Evolutionary conservation across 2,888 invertebrate genomes (phyloP).

Genomic region (Hyalella azteca): DNA sequence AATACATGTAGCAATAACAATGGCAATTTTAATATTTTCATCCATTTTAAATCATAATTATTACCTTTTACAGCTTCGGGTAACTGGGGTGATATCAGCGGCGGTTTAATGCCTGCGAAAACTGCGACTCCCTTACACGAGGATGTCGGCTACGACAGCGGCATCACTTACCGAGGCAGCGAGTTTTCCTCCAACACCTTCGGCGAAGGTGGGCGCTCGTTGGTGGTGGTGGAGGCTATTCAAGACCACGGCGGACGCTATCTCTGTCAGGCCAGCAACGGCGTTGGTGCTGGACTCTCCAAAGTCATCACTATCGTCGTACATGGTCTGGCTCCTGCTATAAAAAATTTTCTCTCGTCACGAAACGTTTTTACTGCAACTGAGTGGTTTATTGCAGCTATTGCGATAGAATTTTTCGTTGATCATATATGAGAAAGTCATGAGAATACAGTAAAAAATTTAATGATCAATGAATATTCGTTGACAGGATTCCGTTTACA

Average conservation of each 20-base stretch:
- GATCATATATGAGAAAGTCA: too few species aligned
- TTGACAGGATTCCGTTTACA: too few species aligned
- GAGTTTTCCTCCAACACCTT: background rate
- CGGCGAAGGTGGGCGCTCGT: constrained; percentile 71
- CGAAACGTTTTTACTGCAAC: too few species aligned
- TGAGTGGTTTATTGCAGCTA: too few species aligned
- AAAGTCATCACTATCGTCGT: constrained; percentile 52
- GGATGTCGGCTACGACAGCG: background rate
- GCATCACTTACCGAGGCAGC: background rate
- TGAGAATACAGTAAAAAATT: too few species aligned
- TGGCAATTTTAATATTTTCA: too few species aligned
- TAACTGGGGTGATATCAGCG: constrained; percentile 43
- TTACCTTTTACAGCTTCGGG: constrained; percentile 43
- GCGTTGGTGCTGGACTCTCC: constrained; percentile 49
- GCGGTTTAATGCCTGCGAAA: background rate
- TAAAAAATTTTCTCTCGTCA: too few species aligned
- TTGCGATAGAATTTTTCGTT: too few species aligned
- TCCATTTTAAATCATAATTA: background rate
- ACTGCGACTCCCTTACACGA: background rate
- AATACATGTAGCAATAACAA: too few species aligned
- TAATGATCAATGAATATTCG: too few species aligned
- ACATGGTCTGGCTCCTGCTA: constrained; percentile 40
- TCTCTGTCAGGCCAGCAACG: constrained; percentile 55
- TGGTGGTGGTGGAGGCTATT: constrained; percentile 46
- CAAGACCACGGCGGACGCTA: constrained; percentile 51